Evolutionary conservation across 2,888 invertebrate species (phyloP).

Genomic region (Amblyjoppa proteus): DNA sequence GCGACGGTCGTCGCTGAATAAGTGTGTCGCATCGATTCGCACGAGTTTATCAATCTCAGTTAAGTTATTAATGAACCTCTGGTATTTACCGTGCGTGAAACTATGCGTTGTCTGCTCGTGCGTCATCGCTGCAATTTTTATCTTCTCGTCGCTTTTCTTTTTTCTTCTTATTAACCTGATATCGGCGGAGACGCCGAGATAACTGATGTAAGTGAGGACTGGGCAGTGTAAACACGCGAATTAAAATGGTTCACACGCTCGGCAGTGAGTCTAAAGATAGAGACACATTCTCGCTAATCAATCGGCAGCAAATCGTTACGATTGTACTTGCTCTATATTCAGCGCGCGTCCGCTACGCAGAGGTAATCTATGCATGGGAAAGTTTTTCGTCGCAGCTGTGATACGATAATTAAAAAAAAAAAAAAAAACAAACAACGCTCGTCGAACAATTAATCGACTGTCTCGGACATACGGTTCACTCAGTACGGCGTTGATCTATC

Average conservation of each 20-base stretch:
- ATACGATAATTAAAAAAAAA: conserved; percentile 40
- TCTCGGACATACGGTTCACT: conserved; percentile 26
- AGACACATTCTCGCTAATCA: background rate
- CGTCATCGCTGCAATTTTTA: conserved; percentile 15
- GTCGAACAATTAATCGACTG: conserved; percentile 49
- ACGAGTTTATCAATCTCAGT: conserved; percentile 70
- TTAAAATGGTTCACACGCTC: conserved; percentile 65
- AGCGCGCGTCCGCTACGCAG: background rate
- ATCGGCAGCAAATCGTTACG: background rate
- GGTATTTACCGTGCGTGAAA: conserved; percentile 25
- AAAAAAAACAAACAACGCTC: conserved; percentile 43
- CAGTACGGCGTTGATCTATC: conserved; percentile 37
- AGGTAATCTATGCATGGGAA: background rate
- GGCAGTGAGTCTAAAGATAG: conserved; percentile 7
- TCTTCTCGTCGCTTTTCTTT: conserved; percentile 26
- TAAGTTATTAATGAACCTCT: conserved; percentile 68
- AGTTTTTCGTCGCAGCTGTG: conserved; percentile 8
- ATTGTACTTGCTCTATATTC: conserved; percentile 2
- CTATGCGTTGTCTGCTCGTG: conserved; percentile 28
- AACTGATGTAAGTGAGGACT: conserved; percentile 48
- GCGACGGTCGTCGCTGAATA: conserved; percentile 36
- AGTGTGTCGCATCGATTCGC: conserved; percentile 71
- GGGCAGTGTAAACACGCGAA: conserved; percentile 60
- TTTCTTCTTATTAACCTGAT: conserved; percentile 13
- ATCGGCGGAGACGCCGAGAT: conserved; percentile 54